These are phyloP conservation scores for Glandiceps talaboti DNA, from an alignment of 53 echinoderm and acorn worm genomes.

Conservation along the genomic window DNA sequence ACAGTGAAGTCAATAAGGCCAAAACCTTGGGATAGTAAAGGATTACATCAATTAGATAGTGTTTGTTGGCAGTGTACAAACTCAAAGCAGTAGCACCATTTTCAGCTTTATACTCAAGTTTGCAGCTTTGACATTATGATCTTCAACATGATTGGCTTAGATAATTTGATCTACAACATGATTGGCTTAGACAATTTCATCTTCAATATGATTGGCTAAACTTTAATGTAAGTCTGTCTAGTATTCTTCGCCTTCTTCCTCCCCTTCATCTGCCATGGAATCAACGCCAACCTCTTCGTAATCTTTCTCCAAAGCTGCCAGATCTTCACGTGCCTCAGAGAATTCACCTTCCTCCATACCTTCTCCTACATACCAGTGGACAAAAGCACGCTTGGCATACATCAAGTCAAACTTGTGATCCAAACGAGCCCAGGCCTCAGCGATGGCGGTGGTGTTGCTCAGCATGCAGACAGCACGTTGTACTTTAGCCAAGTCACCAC, in stretches of 20 bases:
- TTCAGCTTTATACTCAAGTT: no score
- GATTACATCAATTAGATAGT: no score
- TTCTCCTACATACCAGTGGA: slow-evolving; percentile 14
- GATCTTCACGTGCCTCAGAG: slow-evolving; percentile 40
- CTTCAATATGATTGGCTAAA: no score
- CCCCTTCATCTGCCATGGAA: slow-evolving; percentile 15
- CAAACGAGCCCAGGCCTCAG: slow-evolving; percentile 93
- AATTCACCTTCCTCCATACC: slow-evolving; percentile 97
- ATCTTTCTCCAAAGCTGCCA: not conserved
- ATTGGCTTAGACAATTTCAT: no score
- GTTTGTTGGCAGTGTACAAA: no score
- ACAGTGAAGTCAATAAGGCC: no score
- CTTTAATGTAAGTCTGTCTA: no score
- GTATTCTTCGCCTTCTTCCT: slow-evolving; percentile 26
- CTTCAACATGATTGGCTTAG: no score
- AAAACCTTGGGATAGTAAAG: no score
- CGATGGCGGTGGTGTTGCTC: slow-evolving; percentile 97
- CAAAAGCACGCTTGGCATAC: not conserved
- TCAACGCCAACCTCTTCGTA: not conserved
- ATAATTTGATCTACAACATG: no score
- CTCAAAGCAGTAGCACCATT: no score
- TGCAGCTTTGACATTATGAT: no score
- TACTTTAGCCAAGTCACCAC: not conserved
- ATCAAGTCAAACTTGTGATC: slow-evolving; percentile 13
- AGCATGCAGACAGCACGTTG: slow-evolving; percentile 89